Conservation (phyloP, 2,888 invertebrate species). For the Phyllotreta striolata region DNA sequence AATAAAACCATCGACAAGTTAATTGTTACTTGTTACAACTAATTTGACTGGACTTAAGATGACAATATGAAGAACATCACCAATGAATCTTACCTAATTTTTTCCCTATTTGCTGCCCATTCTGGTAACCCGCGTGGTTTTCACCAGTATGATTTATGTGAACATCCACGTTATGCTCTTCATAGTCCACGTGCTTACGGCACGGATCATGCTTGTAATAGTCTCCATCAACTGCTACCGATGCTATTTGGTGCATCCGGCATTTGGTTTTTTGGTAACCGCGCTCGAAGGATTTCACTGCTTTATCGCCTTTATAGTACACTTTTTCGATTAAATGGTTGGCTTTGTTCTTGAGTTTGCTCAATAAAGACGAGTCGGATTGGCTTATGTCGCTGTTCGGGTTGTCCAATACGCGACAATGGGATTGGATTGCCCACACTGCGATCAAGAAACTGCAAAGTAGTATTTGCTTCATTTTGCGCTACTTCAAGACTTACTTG, state of each 20-base stretch:
- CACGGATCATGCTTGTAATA: slow-evolving; percentile 24
- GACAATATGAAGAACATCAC: too few relatives aligned
- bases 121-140: background rate
- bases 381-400: background rate
- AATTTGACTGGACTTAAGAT: background rate
- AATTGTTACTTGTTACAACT: background rate
- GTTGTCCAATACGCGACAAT: too few relatives aligned
- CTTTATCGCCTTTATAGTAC: background rate
- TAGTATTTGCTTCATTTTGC: too few relatives aligned
- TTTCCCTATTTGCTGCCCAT: background rate
- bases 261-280: slow-evolving; percentile 14
- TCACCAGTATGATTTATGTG: background rate
- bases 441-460: too few relatives aligned
- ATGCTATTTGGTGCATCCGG: slow-evolving; percentile 19
- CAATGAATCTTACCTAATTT: background rate
- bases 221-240: slow-evolving; percentile 18
- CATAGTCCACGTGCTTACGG: background rate
- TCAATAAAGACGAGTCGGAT: background rate
- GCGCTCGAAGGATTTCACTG: slow-evolving; percentile 1
- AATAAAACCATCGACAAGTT: too few relatives aligned
- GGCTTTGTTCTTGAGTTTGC: slow-evolving; percentile 5
- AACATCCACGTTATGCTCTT: background rate
- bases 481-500: too few relatives aligned
- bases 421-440: too few relatives aligned
- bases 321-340: background rate